Conservation (phyloP, 2,113 vertebrate genomes). For the Carollia perspicillata region DNA sequence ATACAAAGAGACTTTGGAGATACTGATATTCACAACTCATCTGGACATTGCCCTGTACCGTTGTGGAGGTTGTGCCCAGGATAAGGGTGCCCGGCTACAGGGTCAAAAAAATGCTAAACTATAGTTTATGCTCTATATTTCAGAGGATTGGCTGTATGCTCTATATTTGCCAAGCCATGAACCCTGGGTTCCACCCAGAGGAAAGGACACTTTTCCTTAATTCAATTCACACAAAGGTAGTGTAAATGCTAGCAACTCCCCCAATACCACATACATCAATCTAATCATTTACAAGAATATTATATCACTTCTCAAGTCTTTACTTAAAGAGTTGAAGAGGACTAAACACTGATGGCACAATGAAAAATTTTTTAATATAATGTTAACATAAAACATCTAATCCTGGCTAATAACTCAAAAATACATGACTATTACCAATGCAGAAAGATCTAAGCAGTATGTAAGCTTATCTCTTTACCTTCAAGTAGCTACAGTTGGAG, state of each 20-base stretch:
- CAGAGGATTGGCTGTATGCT: neutral
- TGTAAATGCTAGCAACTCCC: neutral
- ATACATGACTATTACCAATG: neutral
- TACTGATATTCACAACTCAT: neutral
- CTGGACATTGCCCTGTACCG: neutral
- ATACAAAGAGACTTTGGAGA: neutral
- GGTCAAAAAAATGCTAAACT: neutral
- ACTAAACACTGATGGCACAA: neutral
- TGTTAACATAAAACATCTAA: slow-evolving; percentile 12
- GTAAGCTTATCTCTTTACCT: neutral
- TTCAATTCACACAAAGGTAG: neutral
- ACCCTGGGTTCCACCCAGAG: neutral
- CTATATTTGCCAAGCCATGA: neutral
- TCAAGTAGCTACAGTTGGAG: neutral
- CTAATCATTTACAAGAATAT: slow-evolving; percentile 18
- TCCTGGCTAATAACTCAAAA: slow-evolving; percentile 28
- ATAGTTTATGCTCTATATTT: neutral
- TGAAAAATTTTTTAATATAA: slow-evolving; percentile 8
- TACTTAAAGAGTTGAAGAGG: neutral
- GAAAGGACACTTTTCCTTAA: slow-evolving; percentile 13
- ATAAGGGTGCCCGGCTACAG: neutral
- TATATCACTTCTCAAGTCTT: slow-evolving; percentile 8
- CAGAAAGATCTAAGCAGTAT: neutral
- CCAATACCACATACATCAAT: neutral
- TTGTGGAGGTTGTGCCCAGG: neutral